Evolutionary conservation across 2,113 vertebrate genomes (phyloP).

Genomic region (Leucosticte australis): DNA sequence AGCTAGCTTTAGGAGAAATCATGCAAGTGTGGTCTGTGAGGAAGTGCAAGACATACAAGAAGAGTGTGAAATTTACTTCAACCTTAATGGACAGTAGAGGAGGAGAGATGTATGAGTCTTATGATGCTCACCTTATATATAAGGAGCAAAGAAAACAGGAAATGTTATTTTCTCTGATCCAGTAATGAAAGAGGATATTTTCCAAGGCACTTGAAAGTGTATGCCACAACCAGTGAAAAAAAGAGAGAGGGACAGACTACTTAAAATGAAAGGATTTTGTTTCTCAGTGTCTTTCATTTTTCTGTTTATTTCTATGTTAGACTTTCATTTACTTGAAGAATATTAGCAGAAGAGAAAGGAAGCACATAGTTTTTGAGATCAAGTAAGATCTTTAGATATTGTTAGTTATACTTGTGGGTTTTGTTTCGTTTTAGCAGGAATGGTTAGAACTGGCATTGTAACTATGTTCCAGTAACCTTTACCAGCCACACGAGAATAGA

Average conservation of each 20-base stretch:
- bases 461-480: not conserved
- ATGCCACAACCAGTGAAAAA: not conserved
- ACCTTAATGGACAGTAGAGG: not conserved
- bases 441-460: not conserved
- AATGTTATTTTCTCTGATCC: not conserved
- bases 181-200: not conserved
- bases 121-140: not conserved
- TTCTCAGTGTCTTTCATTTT: not conserved
- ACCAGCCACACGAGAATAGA: not conserved
- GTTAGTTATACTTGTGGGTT: not conserved
- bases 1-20: not conserved
- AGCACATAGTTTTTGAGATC: not conserved
- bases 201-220: not conserved
- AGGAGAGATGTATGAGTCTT: not conserved
- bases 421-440: not conserved
- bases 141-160: not conserved
- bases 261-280: accelerated
- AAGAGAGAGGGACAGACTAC: not conserved
- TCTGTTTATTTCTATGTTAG: not conserved
- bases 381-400: not conserved
- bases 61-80: not conserved
- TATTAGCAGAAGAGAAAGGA: not conserved
- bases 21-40: not conserved
- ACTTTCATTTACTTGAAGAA: not conserved
- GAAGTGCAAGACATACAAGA: not conserved